These are phyloP conservation scores for Pachyramphus minor DNA, from an alignment of 2,113 vertebrate genomes.

Conservation along the genomic window DNA sequence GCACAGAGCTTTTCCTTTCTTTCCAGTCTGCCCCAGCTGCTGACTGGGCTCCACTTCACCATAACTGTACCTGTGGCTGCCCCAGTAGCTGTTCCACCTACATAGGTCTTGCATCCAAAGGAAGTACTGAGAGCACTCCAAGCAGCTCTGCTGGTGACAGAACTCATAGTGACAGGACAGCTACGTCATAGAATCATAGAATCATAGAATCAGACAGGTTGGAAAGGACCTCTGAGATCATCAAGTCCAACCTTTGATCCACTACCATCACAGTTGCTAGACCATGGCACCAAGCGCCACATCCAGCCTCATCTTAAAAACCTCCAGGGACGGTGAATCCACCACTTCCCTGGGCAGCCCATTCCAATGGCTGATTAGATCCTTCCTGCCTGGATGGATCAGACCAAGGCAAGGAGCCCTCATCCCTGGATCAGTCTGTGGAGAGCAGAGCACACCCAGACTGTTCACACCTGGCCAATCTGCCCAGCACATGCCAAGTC, in stretches of 20 bases:
- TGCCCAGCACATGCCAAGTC: not conserved
- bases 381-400: not conserved
- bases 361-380: no score
- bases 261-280: no score
- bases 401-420: not conserved
- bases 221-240: no score
- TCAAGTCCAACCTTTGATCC: no score
- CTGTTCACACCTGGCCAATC: rapidly evolving
- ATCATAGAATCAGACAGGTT: no score
- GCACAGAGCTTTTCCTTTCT: not conserved
- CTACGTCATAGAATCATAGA: no score
- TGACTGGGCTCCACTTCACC: not conserved
- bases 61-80: rapidly evolving
- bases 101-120: rapidly evolving
- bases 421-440: rapidly evolving
- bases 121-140: rapidly evolving
- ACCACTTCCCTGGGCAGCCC: no score
- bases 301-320: no score
- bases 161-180: rapidly evolving
- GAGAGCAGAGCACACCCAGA: rapidly evolving
- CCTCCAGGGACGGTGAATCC: no score
- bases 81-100: not conserved
- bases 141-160: not conserved
- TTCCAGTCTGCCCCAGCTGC: not conserved
- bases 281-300: no score